Evolutionary conservation across 2,888 invertebrate genomes (phyloP).

Genomic region (Rotaria sp.): DNA sequence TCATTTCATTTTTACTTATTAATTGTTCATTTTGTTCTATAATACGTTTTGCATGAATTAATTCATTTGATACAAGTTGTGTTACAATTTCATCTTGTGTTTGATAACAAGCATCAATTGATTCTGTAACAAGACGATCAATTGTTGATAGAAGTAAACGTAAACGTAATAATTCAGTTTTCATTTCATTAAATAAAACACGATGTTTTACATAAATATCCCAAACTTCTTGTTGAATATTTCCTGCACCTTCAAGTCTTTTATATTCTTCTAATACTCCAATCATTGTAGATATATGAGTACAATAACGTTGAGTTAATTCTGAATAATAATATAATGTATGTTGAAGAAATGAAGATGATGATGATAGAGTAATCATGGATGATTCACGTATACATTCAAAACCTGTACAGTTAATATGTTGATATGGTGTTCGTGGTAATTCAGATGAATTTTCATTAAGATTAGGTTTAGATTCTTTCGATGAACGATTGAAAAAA

Average conservation of each 20-base stretch:
- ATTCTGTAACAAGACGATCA: not conserved
- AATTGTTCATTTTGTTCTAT: not conserved
- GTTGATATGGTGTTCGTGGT: not conserved
- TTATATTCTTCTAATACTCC: not conserved
- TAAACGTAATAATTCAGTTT: not conserved
- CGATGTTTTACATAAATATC: not conserved
- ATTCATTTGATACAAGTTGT: not conserved
- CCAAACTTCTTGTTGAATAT: conserved; percentile 19
- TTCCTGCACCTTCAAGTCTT: not conserved
- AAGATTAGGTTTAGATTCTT: not conserved
- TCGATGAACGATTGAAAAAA: not conserved
- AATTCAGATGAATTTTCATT: not conserved
- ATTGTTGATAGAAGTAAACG: conserved; percentile 7
- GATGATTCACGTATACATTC: conserved; percentile 15
- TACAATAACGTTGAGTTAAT: not conserved
- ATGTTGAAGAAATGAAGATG: not conserved
- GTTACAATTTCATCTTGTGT: not conserved
- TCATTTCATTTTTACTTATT: not conserved
- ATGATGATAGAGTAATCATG: not conserved
- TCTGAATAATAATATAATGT: conserved; percentile 15
- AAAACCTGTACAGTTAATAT: not conserved
- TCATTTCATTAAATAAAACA: not conserved
- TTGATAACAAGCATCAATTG: not conserved
- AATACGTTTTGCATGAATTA: not conserved
- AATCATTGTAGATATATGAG: not conserved